phyloP scores from a whole-genome alignment of 2,888 invertebrate genomes.

The Pomacea canaliculata region DNA sequence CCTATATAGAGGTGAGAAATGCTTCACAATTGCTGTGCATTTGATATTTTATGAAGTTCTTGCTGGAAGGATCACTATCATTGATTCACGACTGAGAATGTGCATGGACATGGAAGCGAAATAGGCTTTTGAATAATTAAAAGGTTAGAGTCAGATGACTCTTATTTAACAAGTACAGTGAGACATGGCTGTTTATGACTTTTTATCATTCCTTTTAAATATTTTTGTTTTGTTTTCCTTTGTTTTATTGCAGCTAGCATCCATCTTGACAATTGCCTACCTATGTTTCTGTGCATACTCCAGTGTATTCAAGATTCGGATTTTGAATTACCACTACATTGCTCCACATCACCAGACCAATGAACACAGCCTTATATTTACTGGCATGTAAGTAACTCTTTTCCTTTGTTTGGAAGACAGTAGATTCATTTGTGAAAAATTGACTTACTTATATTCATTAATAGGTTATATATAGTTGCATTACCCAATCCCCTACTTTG shows the following conservation, averaged over 20 bases:
- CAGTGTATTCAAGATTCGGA: constrained; percentile 94
- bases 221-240: no score
- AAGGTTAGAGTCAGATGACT: no score
- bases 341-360: constrained; percentile 98
- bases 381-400: constrained; percentile 83
- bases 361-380: constrained; percentile 98
- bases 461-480: no score
- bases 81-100: no score
- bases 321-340: constrained; percentile 96
- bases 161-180: no score
- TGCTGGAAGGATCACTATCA: background rate
- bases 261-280: constrained; percentile 91
- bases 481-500: no score
- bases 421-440: no score
- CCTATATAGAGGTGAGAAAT: constrained; percentile 86
- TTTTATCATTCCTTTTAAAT: no score
- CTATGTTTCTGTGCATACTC: constrained; percentile 98
- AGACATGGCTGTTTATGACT: no score
- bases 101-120: no score
- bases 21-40: background rate
- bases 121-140: no score
- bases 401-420: background rate
- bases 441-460: no score
- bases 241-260: constrained; percentile 79
- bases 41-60: constrained; percentile 69